Evolutionary conservation across 2,113 vertebrate species (phyloP).

Genomic region (Caranx ignobilis): DNA sequence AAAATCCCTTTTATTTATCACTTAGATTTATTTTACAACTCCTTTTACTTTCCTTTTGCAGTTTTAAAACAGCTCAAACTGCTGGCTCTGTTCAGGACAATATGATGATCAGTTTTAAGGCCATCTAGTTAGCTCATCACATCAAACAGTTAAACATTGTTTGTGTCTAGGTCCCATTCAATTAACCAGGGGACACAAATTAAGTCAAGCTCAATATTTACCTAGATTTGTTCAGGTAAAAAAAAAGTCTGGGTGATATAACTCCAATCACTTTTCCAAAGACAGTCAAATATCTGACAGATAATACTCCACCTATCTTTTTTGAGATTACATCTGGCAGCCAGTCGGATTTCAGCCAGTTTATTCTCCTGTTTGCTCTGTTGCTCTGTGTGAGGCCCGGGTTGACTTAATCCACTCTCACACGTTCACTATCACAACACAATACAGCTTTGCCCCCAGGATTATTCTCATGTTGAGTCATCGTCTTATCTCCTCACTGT

Average conservation of each 20-base stretch:
- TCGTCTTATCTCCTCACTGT: slow-evolving; percentile 55
- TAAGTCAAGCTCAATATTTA: neutral
- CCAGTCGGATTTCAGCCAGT: slow-evolving; percentile 59
- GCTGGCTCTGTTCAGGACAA: neutral
- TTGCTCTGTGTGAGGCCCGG: slow-evolving; percentile 49
- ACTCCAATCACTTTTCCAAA: slow-evolving; percentile 1
- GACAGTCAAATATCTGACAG: neutral
- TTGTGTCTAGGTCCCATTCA: neutral
- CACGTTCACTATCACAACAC: slow-evolving; percentile 59
- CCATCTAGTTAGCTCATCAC: neutral
- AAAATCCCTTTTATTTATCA: neutral
- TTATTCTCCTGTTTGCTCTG: slow-evolving; percentile 44
- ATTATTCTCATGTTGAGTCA: slow-evolving; percentile 69
- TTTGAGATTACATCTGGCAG: slow-evolving; percentile 25
- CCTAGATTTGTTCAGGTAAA: neutral
- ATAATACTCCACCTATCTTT: slow-evolving; percentile 30
- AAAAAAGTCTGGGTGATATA: neutral
- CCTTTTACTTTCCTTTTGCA: neutral
- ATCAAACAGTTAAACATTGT: neutral
- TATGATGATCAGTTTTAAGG: neutral
- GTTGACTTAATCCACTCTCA: slow-evolving; percentile 67
- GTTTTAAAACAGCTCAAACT: neutral
- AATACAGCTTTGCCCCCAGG: slow-evolving; percentile 57
- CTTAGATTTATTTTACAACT: neutral
- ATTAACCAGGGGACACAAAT: too few species aligned